Evolutionary conservation across 2,888 invertebrate genomes (phyloP).

Genomic region (Dasysyrphus tricinctus): DNA sequence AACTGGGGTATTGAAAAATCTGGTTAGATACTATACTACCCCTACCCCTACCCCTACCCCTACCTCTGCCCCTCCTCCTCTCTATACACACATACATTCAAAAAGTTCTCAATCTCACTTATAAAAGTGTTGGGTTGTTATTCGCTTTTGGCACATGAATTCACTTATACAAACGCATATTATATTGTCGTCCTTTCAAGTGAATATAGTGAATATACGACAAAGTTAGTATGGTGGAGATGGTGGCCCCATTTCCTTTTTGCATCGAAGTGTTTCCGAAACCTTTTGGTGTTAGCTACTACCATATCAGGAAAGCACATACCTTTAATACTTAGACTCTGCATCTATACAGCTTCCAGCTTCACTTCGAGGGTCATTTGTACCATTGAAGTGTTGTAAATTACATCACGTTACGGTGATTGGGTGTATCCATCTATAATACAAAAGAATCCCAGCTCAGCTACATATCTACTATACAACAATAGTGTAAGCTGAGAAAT

Average conservation of each 20-base stretch:
- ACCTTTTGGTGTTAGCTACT: not conserved
- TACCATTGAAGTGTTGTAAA: slow-evolving; percentile 68
- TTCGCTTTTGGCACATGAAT: slow-evolving; percentile 24
- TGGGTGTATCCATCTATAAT: slow-evolving; percentile 72
- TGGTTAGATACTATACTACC: slow-evolving; percentile 10
- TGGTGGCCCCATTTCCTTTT: slow-evolving; percentile 24
- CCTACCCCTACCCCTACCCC: not conserved
- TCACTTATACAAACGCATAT: slow-evolving; percentile 30
- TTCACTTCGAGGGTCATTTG: slow-evolving; percentile 68
- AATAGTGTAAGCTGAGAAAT: not conserved
- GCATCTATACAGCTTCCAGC: slow-evolving; percentile 26
- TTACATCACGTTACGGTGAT: slow-evolving; percentile 75
- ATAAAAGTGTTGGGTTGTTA: slow-evolving; percentile 6
- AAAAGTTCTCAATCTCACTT: slow-evolving; percentile 1
- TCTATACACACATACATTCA: not conserved
- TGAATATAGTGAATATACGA: not conserved
- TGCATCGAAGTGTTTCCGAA: slow-evolving; percentile 53
- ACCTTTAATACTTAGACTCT: slow-evolving; percentile 28
- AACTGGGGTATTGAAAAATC: slow-evolving; percentile 70
- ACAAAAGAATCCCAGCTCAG: slow-evolving; percentile 52
- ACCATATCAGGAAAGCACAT: slow-evolving; percentile 53
- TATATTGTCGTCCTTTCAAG: slow-evolving; percentile 34
- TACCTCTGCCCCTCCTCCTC: not conserved
- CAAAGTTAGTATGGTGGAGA: too few species aligned
- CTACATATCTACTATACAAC: not conserved